Conservation (phyloP, 1,140 invertebrate species). For the Drosophila pectinifera region DNA sequence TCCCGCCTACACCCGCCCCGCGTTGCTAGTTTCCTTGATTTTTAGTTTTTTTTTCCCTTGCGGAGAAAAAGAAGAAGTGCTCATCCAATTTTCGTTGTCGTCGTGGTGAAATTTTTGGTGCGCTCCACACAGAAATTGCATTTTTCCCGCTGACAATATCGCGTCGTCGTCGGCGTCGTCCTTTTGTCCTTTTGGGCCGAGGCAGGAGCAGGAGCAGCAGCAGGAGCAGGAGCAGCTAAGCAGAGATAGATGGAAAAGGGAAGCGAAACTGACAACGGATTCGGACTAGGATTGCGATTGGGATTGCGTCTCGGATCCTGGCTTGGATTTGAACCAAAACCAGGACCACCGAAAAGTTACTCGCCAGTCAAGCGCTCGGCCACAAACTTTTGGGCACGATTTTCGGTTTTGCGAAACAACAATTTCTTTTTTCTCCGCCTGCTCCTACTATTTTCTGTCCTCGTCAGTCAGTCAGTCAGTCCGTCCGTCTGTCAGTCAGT, state of each 20-base stretch:
- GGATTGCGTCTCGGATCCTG: constrained; percentile 21
- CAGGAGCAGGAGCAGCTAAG: constrained; percentile 3
- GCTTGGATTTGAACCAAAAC: constrained; percentile 28
- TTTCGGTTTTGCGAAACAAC: constrained; percentile 58
- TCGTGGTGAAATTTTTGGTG: constrained; percentile 67
- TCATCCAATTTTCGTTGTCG: constrained; percentile 81
- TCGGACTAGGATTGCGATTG: constrained; percentile 32
- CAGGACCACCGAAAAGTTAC: constrained; percentile 39
- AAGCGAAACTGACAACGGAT: constrained; percentile 57
- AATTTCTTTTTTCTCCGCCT: constrained; percentile 15
- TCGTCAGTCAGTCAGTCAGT: constrained; percentile 37
- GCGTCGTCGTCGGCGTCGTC: constrained; percentile 64
- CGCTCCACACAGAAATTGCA: constrained; percentile 75
- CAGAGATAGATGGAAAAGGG: constrained; percentile 50
- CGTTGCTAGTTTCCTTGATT: neutral
- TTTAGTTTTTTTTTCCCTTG: constrained; percentile 8
- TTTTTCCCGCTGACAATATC: constrained; percentile 76
- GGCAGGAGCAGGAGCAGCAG: neutral
- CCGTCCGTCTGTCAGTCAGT: constrained; percentile 28
- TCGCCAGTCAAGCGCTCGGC: constrained; percentile 58
- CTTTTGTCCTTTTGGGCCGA: constrained; percentile 56
- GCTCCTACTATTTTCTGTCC: neutral
- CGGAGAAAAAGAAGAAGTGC: constrained; percentile 38
- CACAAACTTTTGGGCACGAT: constrained; percentile 66
- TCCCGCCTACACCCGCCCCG: neutral